phyloP scores from a whole-genome alignment of 1,140 invertebrate species.

The Listronotus bonariensis region DNA sequence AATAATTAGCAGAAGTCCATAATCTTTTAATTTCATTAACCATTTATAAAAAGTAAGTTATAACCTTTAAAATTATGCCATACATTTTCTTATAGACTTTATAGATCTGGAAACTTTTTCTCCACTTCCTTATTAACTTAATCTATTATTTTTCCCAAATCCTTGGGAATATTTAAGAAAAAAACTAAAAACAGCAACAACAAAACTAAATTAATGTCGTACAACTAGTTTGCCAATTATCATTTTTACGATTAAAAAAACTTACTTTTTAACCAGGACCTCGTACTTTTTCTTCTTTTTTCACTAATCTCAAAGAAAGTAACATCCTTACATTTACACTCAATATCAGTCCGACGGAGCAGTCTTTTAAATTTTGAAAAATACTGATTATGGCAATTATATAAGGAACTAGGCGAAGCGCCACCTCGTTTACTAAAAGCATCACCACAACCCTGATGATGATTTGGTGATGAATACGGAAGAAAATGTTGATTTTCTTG shows the following conservation, averaged over 20 bases:
- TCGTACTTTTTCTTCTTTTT: constrained; percentile 1
- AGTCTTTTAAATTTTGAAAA: constrained; percentile 28
- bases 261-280: constrained; percentile 15
- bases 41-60: too few relatives aligned
- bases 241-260: background rate
- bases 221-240: too few relatives aligned
- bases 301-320: background rate
- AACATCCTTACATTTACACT: constrained; percentile 9
- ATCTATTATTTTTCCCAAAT: too few relatives aligned
- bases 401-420: constrained; percentile 21
- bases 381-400: constrained; percentile 36
- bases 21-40: too few relatives aligned
- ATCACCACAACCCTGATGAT: background rate
- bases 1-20: too few relatives aligned
- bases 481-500: background rate
- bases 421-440: background rate
- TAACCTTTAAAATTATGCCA: too few relatives aligned
- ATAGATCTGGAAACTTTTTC: too few relatives aligned
- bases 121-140: too few relatives aligned
- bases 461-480: background rate
- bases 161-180: too few relatives aligned
- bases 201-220: too few relatives aligned
- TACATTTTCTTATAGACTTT: too few relatives aligned
- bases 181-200: too few relatives aligned
- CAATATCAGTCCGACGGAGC: constrained; percentile 21